These are phyloP conservation scores for Gymnoscopelus microlampas DNA, from an alignment of 2,797 vertebrate species.

Conservation along the genomic window DNA sequence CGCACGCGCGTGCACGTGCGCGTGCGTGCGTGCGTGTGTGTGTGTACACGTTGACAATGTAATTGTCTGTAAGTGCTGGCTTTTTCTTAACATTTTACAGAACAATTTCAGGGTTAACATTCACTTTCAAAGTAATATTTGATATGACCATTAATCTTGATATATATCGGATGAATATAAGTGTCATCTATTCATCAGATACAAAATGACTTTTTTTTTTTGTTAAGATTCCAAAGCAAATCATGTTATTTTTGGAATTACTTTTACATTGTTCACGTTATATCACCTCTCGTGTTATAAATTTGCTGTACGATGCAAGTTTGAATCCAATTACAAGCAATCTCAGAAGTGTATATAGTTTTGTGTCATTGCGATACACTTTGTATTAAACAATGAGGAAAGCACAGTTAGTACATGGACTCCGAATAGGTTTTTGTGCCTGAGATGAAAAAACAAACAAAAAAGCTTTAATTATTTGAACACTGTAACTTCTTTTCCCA, in stretches of 20 bases:
- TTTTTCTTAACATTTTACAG: conserved; percentile 20
- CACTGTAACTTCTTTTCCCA: conserved; percentile 43
- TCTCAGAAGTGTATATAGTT: conserved; percentile 64
- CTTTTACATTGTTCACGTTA: conserved; percentile 16
- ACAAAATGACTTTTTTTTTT: conserved; percentile 2
- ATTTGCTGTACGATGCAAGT: conserved; percentile 19
- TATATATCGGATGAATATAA: neutral
- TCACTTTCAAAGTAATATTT: conserved; percentile 15
- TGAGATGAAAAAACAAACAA: conserved; percentile 46
- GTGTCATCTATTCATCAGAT: conserved; percentile 15
- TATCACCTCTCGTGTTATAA: no score
- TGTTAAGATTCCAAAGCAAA: conserved; percentile 19
- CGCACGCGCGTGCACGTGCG: neutral
- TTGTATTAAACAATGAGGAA: conserved; percentile 45
- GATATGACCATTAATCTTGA: neutral
- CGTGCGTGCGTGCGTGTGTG: no score
- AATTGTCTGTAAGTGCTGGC: conserved; percentile 9
- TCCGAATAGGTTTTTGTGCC: conserved; percentile 63
- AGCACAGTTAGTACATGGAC: conserved; percentile 48
- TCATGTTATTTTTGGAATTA: neutral
- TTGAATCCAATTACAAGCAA: conserved; percentile 29
- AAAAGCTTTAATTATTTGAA: conserved; percentile 62
- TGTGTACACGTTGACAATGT: conserved; percentile 1
- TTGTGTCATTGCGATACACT: conserved; percentile 37
- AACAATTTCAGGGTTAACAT: conserved; percentile 26